phyloP scores from a whole-genome alignment of 2,888 invertebrate species.

The Nephrotoma flavescens region DNA sequence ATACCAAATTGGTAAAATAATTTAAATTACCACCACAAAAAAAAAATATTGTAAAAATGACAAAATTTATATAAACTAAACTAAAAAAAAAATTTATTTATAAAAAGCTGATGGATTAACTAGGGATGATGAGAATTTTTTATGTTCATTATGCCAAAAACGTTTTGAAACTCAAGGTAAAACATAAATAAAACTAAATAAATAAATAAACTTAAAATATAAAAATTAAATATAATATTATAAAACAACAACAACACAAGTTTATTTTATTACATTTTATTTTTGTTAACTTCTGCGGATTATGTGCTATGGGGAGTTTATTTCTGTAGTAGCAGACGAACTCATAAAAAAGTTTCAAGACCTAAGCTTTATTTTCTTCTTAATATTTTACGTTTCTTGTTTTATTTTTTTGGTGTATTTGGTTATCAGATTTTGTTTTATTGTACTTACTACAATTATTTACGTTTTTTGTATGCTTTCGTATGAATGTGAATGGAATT shows the following conservation, averaged over 20 bases:
- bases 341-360: not conserved
- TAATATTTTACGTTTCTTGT: not conserved
- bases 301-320: not conserved
- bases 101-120: conserved; percentile 42
- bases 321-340: not conserved
- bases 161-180: conserved; percentile 64
- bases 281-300: not conserved
- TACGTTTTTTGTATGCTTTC: not conserved
- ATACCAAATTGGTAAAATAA: not conserved
- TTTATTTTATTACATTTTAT: not conserved
- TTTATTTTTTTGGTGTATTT: not conserved
- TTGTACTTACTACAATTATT: not conserved
- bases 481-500: not conserved
- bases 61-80: conserved; percentile 6
- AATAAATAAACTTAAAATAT: not conserved
- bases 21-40: not conserved
- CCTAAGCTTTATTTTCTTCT: not conserved
- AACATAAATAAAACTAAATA: not conserved
- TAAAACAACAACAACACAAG: not conserved
- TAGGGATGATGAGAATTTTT: conserved; percentile 50
- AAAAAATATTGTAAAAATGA: not conserved
- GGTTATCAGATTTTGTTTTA: not conserved
- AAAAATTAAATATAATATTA: not conserved
- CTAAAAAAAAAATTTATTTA: not conserved
- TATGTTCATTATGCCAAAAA: conserved; percentile 63